Percentiles rank a stretch among this genome's conserved stretches.
Conservation (phyloP, 2,888 invertebrate species). For the Mamestra brassicae region DNA sequence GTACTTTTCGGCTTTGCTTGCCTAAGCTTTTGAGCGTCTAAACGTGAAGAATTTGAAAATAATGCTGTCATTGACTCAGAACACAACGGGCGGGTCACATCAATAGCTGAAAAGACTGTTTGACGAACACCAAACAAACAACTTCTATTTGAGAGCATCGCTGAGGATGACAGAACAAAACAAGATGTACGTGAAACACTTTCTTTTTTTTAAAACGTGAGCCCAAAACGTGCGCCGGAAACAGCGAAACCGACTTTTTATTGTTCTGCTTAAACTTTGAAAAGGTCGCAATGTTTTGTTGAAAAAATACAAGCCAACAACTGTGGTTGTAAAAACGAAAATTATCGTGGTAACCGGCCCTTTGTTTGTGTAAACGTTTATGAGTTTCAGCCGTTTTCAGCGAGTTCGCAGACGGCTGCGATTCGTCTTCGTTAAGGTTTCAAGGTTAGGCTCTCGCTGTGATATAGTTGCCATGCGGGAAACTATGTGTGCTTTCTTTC, state of each 20-base stretch:
- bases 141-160: slow-evolving; percentile 26
- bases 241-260: slow-evolving; percentile 55
- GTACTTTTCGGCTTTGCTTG: neutral
- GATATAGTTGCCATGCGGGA: slow-evolving; percentile 15
- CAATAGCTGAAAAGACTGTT: slow-evolving; percentile 19
- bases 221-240: slow-evolving; percentile 58
- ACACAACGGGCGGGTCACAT: slow-evolving; percentile 5
- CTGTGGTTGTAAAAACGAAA: slow-evolving; percentile 63
- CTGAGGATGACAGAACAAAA: slow-evolving; percentile 35
- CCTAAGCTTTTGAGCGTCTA: neutral
- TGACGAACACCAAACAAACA: slow-evolving; percentile 11
- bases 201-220: slow-evolving; percentile 55
- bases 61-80: neutral
- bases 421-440: slow-evolving; percentile 58
- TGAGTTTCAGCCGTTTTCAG: slow-evolving; percentile 56
- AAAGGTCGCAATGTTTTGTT: slow-evolving; percentile 62
- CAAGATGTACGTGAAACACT: slow-evolving; percentile 53
- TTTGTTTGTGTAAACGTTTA: slow-evolving; percentile 63
- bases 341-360: slow-evolving; percentile 61
- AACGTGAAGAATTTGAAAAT: neutral
- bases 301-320: slow-evolving; percentile 61
- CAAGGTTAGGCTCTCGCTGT: slow-evolving; percentile 45
- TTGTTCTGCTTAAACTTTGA: slow-evolving; percentile 63
- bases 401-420: slow-evolving; percentile 41
- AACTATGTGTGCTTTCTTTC: slow-evolving; percentile 11